These are phyloP conservation scores for Muschampia plurimacula DNA, from an alignment of 2,888 invertebrate species.

Conservation along the genomic window DNA sequence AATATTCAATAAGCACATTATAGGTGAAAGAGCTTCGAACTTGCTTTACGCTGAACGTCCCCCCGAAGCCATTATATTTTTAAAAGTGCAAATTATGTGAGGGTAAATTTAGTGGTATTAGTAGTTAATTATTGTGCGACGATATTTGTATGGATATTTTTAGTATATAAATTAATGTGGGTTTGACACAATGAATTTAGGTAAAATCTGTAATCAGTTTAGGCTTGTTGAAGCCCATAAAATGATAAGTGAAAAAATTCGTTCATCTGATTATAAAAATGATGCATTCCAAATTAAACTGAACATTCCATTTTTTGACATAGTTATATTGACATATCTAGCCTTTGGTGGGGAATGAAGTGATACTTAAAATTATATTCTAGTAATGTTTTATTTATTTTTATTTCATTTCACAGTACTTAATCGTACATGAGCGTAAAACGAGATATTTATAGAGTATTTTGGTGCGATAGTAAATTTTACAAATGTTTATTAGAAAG, in stretches of 20 bases:
- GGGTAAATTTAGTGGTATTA: constrained; percentile 73
- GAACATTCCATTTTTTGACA: constrained; percentile 35
- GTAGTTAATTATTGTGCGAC: constrained; percentile 63
- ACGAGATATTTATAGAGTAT: constrained; percentile 74
- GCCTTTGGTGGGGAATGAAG: constrained; percentile 76
- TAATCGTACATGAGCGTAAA: constrained; percentile 69
- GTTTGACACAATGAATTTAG: constrained; percentile 54
- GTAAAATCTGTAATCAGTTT: constrained; percentile 40
- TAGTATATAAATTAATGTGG: constrained; percentile 75
- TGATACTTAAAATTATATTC: constrained; percentile 69
- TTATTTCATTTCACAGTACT: constrained; percentile 72
- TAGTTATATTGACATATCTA: constrained; percentile 48
- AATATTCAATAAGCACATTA: constrained; percentile 16
- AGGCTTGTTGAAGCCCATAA: constrained; percentile 12
- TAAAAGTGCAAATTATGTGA: constrained; percentile 81
- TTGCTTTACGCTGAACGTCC: constrained; percentile 81
- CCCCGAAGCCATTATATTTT: constrained; percentile 77
- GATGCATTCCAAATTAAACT: constrained; percentile 51
- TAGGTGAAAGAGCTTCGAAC: constrained; percentile 75
- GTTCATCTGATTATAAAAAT: constrained; percentile 29
- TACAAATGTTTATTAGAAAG: constrained; percentile 80
- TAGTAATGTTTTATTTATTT: constrained; percentile 66
- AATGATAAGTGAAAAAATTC: constrained; percentile 12
- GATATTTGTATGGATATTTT: constrained; percentile 80
- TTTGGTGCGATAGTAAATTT: constrained; percentile 85